phyloP scores from a whole-genome alignment of 2,888 invertebrate genomes.

The Pristionchus arcanus region DNA sequence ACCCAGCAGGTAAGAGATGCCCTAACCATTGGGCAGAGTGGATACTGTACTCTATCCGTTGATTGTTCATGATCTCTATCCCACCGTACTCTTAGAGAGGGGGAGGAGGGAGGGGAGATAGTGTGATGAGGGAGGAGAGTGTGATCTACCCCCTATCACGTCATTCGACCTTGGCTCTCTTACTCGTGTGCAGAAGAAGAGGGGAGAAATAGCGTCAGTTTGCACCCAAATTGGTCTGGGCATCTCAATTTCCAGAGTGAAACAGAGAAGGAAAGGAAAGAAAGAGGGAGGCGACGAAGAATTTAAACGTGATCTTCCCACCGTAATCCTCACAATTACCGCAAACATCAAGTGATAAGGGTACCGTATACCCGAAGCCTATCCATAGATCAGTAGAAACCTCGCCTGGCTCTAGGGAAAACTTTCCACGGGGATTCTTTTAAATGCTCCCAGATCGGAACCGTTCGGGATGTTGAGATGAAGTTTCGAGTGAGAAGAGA shows the following conservation, averaged over 20 bases:
- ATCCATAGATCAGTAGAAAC: not conserved
- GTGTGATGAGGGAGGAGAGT: not conserved
- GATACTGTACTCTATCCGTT: not conserved
- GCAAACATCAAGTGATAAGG: not conserved
- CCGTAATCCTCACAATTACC: not conserved
- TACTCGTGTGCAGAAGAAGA: not conserved
- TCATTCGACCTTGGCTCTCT: conserved; percentile 30
- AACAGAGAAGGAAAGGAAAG: too few species aligned
- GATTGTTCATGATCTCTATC: not conserved
- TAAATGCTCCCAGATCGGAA: not conserved
- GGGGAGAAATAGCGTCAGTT: conserved; percentile 13
- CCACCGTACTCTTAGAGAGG: not conserved
- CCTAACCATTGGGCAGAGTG: not conserved
- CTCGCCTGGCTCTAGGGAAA: not conserved
- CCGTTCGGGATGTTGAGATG: too few species aligned
- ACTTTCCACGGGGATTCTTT: not conserved
- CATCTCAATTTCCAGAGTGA: not conserved
- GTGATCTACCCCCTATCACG: not conserved
- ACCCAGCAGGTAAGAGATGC: too few species aligned
- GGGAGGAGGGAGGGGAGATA: not conserved
- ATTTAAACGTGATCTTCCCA: not conserved
- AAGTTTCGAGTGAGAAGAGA: too few species aligned
- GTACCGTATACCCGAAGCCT: not conserved
- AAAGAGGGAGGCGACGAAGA: not conserved
- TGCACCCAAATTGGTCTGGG: conserved; percentile 18